Conservation (phyloP, 1,140 invertebrate genomes). For the Cyrtorhinus lividipennis region DNA sequence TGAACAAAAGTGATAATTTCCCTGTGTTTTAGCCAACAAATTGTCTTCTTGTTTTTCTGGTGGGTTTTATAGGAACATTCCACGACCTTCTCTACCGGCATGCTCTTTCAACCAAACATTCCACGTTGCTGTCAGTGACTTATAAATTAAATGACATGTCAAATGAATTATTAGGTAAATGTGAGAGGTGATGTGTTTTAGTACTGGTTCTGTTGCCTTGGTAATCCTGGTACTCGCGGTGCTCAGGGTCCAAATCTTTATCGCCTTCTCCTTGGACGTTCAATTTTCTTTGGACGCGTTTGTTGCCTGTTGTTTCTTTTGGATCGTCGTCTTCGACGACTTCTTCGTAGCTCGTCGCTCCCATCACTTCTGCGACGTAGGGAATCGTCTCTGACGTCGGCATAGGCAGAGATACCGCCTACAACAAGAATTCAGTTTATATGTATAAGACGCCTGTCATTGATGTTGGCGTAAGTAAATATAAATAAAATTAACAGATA, state of each 20-base stretch:
- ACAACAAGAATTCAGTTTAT: no score
- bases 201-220: constrained; percentile 21
- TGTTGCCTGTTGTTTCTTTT: not conserved
- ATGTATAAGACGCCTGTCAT: no score
- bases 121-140: not conserved
- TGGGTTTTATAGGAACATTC: no score
- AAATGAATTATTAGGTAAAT: not conserved
- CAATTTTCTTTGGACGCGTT: constrained; percentile 24
- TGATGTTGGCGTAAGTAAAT: no score
- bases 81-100: not conserved
- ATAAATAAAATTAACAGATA: no score
- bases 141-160: not conserved
- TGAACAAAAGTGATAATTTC: no score
- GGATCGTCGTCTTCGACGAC: constrained; percentile 16
- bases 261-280: constrained; percentile 16
- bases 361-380: constrained; percentile 24
- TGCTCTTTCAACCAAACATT: no score
- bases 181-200: not conserved
- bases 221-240: constrained; percentile 22
- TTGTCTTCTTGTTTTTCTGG: no score
- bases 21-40: no score
- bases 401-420: constrained; percentile 18
- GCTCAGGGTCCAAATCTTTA: constrained; percentile 17
- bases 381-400: constrained; percentile 24
- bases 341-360: constrained; percentile 23